phyloP scores from a whole-genome alignment of 2,113 vertebrate genomes.

The Neodontobutis hainanensis region DNA sequence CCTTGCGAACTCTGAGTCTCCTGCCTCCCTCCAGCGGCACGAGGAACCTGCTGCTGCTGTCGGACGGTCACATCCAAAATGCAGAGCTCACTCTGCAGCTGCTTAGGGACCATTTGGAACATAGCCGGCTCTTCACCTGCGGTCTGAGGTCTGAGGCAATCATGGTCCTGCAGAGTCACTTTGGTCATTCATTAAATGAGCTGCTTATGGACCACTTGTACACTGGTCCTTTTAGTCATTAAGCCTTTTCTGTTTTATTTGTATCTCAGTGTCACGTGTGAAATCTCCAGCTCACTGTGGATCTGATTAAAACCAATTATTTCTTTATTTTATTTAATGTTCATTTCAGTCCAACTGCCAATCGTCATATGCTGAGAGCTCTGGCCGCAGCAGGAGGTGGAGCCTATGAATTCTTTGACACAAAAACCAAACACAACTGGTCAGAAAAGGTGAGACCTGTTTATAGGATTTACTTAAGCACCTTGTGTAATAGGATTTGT shows the following conservation, averaged over 20 bases:
- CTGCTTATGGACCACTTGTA: too few species aligned
- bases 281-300: too few species aligned
- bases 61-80: slow-evolving; percentile 88
- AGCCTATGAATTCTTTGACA: slow-evolving; percentile 87
- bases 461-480: too few species aligned
- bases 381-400: slow-evolving; percentile 85
- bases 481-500: background rate
- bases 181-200: background rate
- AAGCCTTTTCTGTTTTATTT: too few species aligned
- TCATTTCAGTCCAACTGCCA: slow-evolving; percentile 82
- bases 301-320: background rate
- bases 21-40: slow-evolving; percentile 79
- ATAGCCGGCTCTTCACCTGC: slow-evolving; percentile 87
- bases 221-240: too few species aligned
- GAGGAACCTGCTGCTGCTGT: slow-evolving; percentile 85
- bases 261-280: background rate
- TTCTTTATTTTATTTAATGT: background rate
- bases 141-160: slow-evolving; percentile 81
- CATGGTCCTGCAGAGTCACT: background rate
- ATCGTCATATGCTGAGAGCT: slow-evolving; percentile 85
- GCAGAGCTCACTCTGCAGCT: slow-evolving; percentile 78
- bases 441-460: slow-evolving; percentile 79
- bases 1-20: slow-evolving; percentile 79
- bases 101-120: slow-evolving; percentile 72
- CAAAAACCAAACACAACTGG: slow-evolving; percentile 86